Percentiles rank a stretch among this genome's conserved stretches.
Evolutionary conservation across 2,797 vertebrate genomes (phyloP).

Genomic region (Masticophis lateralis): DNA sequence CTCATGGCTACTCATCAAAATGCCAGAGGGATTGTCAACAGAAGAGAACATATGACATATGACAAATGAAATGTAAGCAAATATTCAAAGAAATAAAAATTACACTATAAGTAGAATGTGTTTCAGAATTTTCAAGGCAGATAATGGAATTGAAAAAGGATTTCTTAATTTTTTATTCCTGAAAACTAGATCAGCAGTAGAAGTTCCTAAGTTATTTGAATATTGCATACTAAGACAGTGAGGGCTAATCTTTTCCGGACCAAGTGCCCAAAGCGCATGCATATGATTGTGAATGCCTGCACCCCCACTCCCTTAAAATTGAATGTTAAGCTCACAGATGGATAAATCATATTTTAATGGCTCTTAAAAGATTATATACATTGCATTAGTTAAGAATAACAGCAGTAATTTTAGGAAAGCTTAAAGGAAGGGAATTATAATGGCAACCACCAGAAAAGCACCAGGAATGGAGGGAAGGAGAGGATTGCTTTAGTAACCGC

Average conservation of each 20-base stretch:
- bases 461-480: background rate
- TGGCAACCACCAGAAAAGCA: background rate
- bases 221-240: background rate
- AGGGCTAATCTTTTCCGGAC: no score
- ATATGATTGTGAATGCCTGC: no score
- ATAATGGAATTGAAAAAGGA: background rate
- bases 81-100: background rate
- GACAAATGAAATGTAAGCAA: background rate
- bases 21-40: background rate
- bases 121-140: background rate
- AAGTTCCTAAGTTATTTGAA: background rate
- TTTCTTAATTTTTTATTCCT: background rate
- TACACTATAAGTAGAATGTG: background rate
- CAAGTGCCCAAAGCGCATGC: no score
- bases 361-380: background rate
- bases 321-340: background rate
- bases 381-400: background rate
- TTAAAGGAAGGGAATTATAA: background rate
- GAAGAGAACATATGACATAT: background rate
- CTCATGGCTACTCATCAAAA: background rate
- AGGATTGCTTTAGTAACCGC: background rate
- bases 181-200: background rate
- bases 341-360: background rate
- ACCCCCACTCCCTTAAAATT: background rate
- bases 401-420: background rate